Conservation (phyloP, 2,888 invertebrate genomes). For the Teleiodes luculella region DNA sequence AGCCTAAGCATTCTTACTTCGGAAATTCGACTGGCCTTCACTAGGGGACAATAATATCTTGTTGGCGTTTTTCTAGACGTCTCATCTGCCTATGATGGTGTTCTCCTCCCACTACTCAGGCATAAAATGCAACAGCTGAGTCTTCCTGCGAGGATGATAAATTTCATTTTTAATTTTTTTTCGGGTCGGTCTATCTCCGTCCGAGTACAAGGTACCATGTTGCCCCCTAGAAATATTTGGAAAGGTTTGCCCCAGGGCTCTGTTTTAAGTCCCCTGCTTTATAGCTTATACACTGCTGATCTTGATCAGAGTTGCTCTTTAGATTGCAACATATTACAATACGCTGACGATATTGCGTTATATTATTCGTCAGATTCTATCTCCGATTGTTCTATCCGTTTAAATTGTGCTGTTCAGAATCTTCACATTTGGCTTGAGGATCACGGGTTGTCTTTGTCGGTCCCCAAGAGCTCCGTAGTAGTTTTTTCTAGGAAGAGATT, state of each 20-base stretch:
- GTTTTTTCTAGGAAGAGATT: slow-evolving; percentile 19
- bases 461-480: slow-evolving; percentile 19
- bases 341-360: slow-evolving; percentile 29
- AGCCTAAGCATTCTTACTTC: slow-evolving; percentile 28
- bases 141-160: slow-evolving; percentile 23
- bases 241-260: slow-evolving; percentile 30
- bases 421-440: slow-evolving; percentile 4
- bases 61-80: slow-evolving; percentile 31
- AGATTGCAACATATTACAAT: slow-evolving; percentile 25
- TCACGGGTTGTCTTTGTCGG: slow-evolving; percentile 24
- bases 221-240: too few relatives aligned
- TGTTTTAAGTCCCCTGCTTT: slow-evolving; percentile 25
- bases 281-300: slow-evolving; percentile 26
- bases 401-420: slow-evolving; percentile 14
- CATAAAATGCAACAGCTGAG: slow-evolving; percentile 27
- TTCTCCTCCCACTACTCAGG: slow-evolving; percentile 24
- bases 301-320: slow-evolving; percentile 14
- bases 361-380: slow-evolving; percentile 14
- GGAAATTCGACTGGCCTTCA: slow-evolving; percentile 24
- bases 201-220: not conserved
- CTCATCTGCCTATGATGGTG: slow-evolving; percentile 30
- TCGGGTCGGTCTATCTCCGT: slow-evolving; percentile 17
- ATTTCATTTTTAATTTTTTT: slow-evolving; percentile 22
- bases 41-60: slow-evolving; percentile 17
- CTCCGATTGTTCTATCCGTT: not conserved